These are phyloP conservation scores for Penaeus vannamei DNA, from an alignment of 1,140 invertebrate genomes.

Conservation along the genomic window DNA sequence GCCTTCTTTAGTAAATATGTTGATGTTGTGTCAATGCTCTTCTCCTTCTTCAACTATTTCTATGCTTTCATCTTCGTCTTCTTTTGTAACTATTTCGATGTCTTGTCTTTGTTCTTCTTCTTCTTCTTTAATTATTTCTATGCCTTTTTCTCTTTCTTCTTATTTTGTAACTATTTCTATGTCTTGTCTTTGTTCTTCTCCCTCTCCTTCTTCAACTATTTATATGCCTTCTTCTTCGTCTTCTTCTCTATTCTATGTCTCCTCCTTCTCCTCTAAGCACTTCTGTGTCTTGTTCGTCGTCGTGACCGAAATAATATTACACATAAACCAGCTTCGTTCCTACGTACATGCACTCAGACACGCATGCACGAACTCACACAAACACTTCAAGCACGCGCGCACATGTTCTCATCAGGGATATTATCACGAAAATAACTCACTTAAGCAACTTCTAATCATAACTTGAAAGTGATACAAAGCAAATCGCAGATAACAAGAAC, in stretches of 20 bases:
- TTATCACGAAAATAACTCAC: background rate
- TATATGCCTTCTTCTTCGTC: conserved; percentile 34
- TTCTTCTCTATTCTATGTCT: background rate
- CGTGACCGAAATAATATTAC: too few relatives aligned
- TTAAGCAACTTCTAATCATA: background rate
- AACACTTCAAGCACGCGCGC: background rate
- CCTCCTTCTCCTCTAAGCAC: background rate
- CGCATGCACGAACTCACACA: background rate
- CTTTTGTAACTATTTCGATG: too few relatives aligned
- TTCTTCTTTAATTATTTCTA: too few relatives aligned
- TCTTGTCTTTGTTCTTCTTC: too few relatives aligned
- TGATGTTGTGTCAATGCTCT: too few relatives aligned
- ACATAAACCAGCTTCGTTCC: background rate
- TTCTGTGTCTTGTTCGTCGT: background rate
- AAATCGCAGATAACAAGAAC: background rate
- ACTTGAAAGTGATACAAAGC: background rate
- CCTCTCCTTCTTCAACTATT: background rate
- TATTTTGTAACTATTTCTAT: too few relatives aligned
- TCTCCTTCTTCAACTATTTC: too few relatives aligned
- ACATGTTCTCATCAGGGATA: background rate
- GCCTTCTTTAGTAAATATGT: too few relatives aligned
- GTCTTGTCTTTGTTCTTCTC: background rate
- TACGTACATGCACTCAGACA: background rate
- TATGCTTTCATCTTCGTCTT: too few relatives aligned
- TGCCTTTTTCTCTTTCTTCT: too few relatives aligned